Base-by-base conservation (phyloP, 2,888 invertebrate species). In the Leistus spinibarbis region DNA sequence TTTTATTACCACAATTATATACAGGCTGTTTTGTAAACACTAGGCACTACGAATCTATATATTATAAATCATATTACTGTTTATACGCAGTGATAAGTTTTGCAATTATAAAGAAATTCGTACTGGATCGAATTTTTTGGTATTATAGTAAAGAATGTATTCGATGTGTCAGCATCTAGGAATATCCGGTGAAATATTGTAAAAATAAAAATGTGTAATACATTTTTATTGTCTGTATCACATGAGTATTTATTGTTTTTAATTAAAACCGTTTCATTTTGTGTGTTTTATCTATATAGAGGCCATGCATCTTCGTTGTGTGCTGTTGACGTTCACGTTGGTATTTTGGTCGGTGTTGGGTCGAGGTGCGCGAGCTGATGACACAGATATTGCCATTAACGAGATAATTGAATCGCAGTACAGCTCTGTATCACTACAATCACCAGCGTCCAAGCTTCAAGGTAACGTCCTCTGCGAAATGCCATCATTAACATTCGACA, bases 391-490 rank as follows among this genome's bases (percentile, higher is more conserved):
- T 24, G 24, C 71, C 20, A 40, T 71, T 54, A 73, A 73, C 60
- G 73, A 73, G 53, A 73, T 73, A 23, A 73, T 73, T 27, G 73
- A 73, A 57, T 66, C 73, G 24, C 73, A 73, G 60, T 73, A 73
- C 73, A 66, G 73, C 22, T 66, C 73, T 73, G 73, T 54, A 7
- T 73, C 73, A 17, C 60, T 73, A 22, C 73, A 84, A 79, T 82
- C 83, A 62, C 85, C 85, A 16, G 84, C 85, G 13, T 82, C 83
- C 66, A 79, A 79, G 65, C 79, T 85, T 71, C 81, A 80, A 68
- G 81, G 85, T 85, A 81, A 82, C 64, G 27, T 19, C 57, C 57
- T 57, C 17, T 5, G 7, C 22, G n/a, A 64, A 71, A 71, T 71
- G 71, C 64, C 71, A 71, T 71, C 71, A 71, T 71, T 71, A 65